phyloP scores from a whole-genome alignment of 2,113 vertebrate species.

The Dromas ardeola region DNA sequence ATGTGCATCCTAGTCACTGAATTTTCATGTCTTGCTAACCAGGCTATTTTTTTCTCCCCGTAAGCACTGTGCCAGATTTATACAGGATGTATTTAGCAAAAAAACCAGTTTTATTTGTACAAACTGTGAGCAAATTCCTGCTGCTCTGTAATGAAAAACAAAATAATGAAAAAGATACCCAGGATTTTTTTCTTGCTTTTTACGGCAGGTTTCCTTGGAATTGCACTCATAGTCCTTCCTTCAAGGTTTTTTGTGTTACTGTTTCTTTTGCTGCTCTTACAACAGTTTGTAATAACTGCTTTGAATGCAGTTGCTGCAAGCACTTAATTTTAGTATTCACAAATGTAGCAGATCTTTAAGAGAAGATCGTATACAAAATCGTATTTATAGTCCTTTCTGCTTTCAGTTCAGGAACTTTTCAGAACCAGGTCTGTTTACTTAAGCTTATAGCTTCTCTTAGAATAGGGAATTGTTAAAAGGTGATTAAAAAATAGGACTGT shows the following conservation, averaged over 20 bases:
- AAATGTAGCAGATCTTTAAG: not conserved
- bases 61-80: not conserved
- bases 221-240: not conserved
- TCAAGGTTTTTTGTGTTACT: not conserved
- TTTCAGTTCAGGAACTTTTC: not conserved
- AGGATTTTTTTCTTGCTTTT: not conserved
- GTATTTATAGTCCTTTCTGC: not conserved
- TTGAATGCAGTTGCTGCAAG: not conserved
- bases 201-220: not conserved
- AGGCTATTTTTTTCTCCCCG: not conserved
- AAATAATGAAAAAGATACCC: fast-evolving
- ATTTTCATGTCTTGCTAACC: not conserved
- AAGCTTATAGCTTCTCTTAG: not conserved
- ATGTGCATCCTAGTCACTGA: not conserved
- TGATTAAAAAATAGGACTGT: not conserved
- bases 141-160: not conserved
- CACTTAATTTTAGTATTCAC: not conserved
- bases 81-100: not conserved
- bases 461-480: not conserved
- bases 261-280: not conserved
- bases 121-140: not conserved
- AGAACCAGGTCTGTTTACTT: not conserved
- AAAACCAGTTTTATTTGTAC: not conserved
- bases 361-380: not conserved
- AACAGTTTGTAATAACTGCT: not conserved